A percentile compares a stretch with the other conserved stretches of the same genome.
Conservation (phyloP, 1,140 invertebrate species). For the Leguminivora glycinivorella region DNA sequence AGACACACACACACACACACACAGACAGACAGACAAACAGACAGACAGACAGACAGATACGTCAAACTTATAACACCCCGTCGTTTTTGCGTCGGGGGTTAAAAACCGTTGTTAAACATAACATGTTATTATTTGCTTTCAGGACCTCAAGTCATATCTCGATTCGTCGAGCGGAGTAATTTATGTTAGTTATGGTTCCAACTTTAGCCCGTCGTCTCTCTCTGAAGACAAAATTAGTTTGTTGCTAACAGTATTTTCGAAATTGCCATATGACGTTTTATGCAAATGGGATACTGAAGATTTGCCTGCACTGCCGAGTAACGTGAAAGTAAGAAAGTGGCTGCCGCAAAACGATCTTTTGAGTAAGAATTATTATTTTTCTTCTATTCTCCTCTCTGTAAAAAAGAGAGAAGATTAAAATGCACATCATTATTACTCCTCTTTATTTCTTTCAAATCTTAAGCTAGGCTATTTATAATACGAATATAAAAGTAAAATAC, state of each 20-base stretch:
- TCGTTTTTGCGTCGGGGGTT: too few species aligned
- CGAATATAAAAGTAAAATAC: too few species aligned
- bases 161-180: constrained; percentile 80
- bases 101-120: background rate
- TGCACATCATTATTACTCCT: background rate
- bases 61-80: too few species aligned
- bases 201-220: constrained; percentile 68
- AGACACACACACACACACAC: too few species aligned
- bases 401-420: background rate
- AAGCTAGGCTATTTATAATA: too few species aligned
- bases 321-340: constrained; percentile 78
- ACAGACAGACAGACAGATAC: too few species aligned
- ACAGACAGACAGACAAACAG: too few species aligned
- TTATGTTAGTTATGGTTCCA: constrained; percentile 82
- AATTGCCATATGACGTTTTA: constrained; percentile 68
- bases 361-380: constrained; percentile 50
- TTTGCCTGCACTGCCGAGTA: constrained; percentile 59
- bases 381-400: background rate
- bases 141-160: constrained; percentile 78
- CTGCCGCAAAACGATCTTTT: constrained; percentile 77
- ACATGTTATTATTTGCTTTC: constrained; percentile 55
- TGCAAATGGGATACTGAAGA: constrained; percentile 75
- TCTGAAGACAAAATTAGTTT: constrained; percentile 54
- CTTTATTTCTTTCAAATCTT: too few species aligned
- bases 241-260: constrained; percentile 69